Evolutionary conservation across 2,888 invertebrate species (phyloP).

Genomic region (Aleiodes testaceus): DNA sequence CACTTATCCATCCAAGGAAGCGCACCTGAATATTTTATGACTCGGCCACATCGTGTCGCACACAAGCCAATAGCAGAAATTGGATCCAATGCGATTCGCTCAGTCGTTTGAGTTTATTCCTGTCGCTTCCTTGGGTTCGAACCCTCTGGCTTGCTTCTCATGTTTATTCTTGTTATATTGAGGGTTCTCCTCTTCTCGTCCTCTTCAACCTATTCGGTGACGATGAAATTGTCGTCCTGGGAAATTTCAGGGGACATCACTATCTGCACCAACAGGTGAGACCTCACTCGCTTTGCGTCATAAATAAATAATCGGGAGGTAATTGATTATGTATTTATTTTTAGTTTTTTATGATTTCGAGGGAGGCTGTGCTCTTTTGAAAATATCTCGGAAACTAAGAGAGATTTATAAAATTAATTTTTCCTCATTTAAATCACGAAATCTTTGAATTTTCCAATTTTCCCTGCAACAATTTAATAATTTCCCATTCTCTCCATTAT

Average conservation of each 20-base stretch:
- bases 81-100: background rate
- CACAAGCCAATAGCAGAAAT: background rate
- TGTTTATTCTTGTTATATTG: background rate
- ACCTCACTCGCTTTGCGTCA: background rate
- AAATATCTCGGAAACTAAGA: too few species aligned
- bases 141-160: background rate
- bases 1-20: background rate
- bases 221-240: conserved; percentile 17
- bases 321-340: conserved; percentile 4
- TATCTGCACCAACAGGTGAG: conserved; percentile 6
- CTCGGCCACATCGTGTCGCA: conserved; percentile 6
- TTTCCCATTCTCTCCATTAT: too few species aligned
- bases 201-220: background rate
- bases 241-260: background rate
- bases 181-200: background rate
- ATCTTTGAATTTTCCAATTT: too few species aligned
- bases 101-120: too few species aligned
- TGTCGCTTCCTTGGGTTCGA: too few species aligned
- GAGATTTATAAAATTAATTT: too few species aligned
- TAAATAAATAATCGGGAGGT: conserved; percentile 1
- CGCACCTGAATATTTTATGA: conserved; percentile 12
- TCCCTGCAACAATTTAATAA: too few species aligned
- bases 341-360: too few species aligned
- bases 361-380: too few species aligned
- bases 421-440: too few species aligned